Evolutionary conservation across 2,113 vertebrate species (phyloP).

Genomic region (Megalops atlanticus): DNA sequence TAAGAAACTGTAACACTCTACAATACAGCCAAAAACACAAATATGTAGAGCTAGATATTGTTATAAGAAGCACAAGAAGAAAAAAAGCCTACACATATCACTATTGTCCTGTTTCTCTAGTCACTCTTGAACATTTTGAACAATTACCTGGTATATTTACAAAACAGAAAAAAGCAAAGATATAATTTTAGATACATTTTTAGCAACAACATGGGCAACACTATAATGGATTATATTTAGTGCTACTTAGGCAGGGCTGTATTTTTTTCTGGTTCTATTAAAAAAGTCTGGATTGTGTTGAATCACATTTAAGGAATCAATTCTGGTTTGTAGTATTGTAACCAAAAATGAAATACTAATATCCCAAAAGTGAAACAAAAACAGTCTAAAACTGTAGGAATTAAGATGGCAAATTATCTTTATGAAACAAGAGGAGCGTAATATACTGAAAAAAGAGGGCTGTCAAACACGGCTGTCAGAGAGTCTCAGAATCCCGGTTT

Average conservation of each 20-base stretch:
- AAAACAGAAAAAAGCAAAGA: neutral
- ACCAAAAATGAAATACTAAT: conserved; percentile 72
- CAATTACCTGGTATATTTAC: neutral
- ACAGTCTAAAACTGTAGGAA: conserved; percentile 75
- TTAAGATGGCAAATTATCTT: conserved; percentile 79
- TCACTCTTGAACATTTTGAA: neutral
- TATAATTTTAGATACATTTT: neutral
- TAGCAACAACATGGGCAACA: too few species aligned
- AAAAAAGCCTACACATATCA: too few species aligned
- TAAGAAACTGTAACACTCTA: neutral
- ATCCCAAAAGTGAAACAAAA: conserved; percentile 73
- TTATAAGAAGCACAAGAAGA: too few species aligned
- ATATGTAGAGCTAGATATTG: too few species aligned
- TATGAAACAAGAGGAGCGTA: conserved; percentile 72
- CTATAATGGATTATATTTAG: conserved; percentile 48
- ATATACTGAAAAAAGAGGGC: conserved; percentile 52
- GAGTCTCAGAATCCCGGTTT: too few species aligned
- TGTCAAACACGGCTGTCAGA: too few species aligned
- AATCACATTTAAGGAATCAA: conserved; percentile 72
- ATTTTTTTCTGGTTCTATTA: conserved; percentile 71
- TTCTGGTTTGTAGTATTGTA: conserved; percentile 74
- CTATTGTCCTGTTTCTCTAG: too few species aligned
- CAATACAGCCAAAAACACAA: too few species aligned
- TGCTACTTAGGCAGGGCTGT: conserved; percentile 68
- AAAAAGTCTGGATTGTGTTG: too few species aligned